A percentile compares a stretch with the other conserved stretches of the same genome.
Conservation (phyloP, 2,888 invertebrate genomes). For the Dasypolia templi region DNA sequence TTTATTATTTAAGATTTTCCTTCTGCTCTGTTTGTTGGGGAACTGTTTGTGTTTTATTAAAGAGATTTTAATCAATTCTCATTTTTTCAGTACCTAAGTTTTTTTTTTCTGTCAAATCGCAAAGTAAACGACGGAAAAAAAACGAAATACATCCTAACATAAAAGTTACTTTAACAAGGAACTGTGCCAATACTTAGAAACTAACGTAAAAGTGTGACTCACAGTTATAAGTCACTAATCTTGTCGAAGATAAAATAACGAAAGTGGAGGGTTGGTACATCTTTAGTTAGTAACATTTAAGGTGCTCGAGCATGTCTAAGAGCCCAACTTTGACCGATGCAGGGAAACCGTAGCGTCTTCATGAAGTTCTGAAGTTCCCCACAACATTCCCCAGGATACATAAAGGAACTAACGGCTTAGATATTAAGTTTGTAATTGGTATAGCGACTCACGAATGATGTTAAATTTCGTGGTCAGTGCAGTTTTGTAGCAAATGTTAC, state of each 20-base stretch:
- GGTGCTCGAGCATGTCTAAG: conserved; percentile 80
- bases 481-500: conserved; percentile 67
- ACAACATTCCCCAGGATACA: conserved; percentile 65
- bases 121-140: not conserved
- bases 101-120: not conserved
- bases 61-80: conserved; percentile 1
- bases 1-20: conserved; percentile 65
- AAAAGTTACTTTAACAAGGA: conserved; percentile 41
- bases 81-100: not conserved
- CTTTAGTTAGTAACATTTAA: conserved; percentile 77
- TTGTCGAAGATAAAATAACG: conserved; percentile 72
- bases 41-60: conserved; percentile 37
- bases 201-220: conserved; percentile 74
- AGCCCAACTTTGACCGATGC: conserved; percentile 81
- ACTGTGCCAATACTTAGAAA: conserved; percentile 58
- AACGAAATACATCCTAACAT: conserved; percentile 25
- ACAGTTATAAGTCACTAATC: conserved; percentile 76
- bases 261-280: conserved; percentile 69
- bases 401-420: conserved; percentile 69
- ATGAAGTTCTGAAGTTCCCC: conserved; percentile 84
- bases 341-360: conserved; percentile 85
- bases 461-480: conserved; percentile 76
- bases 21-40: conserved; percentile 42
- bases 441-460: conserved; percentile 61
- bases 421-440: conserved; percentile 72